Conservation (phyloP, 2,888 invertebrate species). For the Cenopis cana region DNA sequence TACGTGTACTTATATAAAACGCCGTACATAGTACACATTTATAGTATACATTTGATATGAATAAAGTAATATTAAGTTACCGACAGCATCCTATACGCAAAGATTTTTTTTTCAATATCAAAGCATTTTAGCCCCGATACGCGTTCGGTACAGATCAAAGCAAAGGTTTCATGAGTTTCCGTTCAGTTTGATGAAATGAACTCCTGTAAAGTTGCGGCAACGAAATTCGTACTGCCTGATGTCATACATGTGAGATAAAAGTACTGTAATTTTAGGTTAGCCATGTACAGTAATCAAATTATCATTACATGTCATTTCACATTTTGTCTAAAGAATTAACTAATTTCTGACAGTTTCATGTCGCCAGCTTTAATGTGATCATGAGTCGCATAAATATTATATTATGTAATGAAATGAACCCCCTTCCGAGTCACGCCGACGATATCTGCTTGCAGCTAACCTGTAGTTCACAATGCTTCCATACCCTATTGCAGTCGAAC, state of each 20-base stretch:
- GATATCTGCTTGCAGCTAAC: neutral
- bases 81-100: neutral
- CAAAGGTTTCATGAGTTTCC: constrained; percentile 5
- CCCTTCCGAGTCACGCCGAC: neutral
- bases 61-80: constrained; percentile 3
- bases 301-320: too few relatives aligned
- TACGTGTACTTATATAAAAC: too few relatives aligned
- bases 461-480: neutral
- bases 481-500: too few relatives aligned
- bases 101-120: constrained; percentile 11
- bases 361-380: too few relatives aligned
- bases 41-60: neutral
- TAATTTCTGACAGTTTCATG: too few relatives aligned
- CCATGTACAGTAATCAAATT: too few relatives aligned
- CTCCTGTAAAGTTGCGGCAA: neutral
- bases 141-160: constrained; percentile 16
- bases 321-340: too few relatives aligned
- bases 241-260: neutral
- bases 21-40: neutral
- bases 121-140: neutral
- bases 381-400: neutral
- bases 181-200: constrained; percentile 23
- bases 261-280: too few relatives aligned
- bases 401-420: neutral
- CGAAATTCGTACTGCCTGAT: neutral